Conservation (phyloP, 2,888 invertebrate species). For the Andrena praecox region DNA sequence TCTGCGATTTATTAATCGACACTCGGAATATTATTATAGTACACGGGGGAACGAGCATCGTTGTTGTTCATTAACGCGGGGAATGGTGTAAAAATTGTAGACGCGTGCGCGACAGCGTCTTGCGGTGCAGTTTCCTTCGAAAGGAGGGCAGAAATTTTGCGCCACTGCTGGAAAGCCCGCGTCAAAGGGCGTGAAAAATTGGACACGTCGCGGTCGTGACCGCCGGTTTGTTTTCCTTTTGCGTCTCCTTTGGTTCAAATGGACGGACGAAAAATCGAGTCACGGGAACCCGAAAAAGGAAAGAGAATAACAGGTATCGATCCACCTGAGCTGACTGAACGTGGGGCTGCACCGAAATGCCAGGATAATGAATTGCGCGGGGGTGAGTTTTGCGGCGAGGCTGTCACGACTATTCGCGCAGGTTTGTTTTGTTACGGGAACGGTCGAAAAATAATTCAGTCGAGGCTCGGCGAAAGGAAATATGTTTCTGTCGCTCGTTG, state of each 20-base stretch:
- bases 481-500: neutral
- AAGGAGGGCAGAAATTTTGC: neutral
- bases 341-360: slow-evolving; percentile 31
- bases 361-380: slow-evolving; percentile 46
- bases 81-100: neutral
- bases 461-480: neutral
- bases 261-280: neutral
- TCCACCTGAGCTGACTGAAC: slow-evolving; percentile 25
- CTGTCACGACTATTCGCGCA: neutral
- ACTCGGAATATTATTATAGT: neutral
- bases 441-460: neutral
- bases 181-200: neutral
- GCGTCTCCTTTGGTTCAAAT: neutral
- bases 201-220: neutral
- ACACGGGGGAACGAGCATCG: neutral
- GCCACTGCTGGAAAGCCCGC: neutral
- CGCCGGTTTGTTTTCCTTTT: neutral
- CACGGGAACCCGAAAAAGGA: neutral
- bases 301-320: slow-evolving; percentile 7
- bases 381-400: slow-evolving; percentile 35
- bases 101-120: neutral
- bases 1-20: neutral
- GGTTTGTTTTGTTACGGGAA: neutral
- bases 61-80: neutral
- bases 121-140: neutral